Conservation (phyloP, 2,888 invertebrate species). For the Steinernema scapterisci region DNA sequence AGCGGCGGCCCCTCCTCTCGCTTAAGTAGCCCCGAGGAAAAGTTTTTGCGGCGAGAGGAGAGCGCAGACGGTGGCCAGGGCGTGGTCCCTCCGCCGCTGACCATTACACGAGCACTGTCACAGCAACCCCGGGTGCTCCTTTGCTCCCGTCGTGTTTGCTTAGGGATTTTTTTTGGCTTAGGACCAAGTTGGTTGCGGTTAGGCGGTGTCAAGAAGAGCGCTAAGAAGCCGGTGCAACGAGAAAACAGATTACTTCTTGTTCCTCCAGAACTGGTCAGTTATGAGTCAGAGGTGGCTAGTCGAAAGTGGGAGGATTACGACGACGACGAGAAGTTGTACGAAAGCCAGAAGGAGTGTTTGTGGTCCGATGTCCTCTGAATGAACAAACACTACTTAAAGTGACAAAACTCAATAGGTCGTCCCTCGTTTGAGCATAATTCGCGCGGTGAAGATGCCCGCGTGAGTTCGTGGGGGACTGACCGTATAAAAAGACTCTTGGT, state of each 20-base stretch:
- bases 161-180: background rate
- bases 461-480: constrained; percentile 18
- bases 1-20: background rate
- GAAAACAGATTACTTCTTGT: constrained; percentile 4
- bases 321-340: background rate
- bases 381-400: constrained; percentile 1
- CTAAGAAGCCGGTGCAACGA: background rate
- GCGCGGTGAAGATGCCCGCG: no score
- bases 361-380: no score
- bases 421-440: background rate
- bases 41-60: constrained; percentile 21
- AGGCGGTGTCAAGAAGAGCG: background rate
- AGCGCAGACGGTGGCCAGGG: constrained; percentile 22
- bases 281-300: constrained; percentile 13
- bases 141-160: background rate
- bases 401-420: background rate
- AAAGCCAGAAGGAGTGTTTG: no score
- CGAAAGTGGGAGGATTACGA: no score
- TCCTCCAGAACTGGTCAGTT: background rate
- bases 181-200: constrained; percentile 2
- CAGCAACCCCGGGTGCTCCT: background rate
- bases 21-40: constrained; percentile 16
- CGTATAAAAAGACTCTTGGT: constrained; percentile 5
- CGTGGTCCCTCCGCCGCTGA: constrained; percentile 18
- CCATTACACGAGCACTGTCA: background rate